phyloP scores from a whole-genome alignment of 2,888 invertebrate species.

The Oscheius sp. region DNA sequence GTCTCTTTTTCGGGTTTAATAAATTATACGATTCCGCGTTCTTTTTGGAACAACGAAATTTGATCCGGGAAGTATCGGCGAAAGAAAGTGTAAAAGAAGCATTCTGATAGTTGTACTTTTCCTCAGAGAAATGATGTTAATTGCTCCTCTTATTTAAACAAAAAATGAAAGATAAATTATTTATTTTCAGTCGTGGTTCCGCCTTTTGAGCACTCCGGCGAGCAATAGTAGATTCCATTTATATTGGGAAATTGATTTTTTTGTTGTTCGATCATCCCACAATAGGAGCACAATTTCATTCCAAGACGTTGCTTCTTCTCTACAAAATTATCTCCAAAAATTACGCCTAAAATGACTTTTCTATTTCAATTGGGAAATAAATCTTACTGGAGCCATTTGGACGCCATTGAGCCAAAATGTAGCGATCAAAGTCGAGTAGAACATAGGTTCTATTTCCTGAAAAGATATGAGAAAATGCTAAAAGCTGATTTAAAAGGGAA shows the following conservation, averaged over 20 bases:
- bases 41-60: neutral
- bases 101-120: too few relatives aligned
- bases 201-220: conserved; percentile 53
- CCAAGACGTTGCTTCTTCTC: conserved; percentile 54
- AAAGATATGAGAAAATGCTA: too few relatives aligned
- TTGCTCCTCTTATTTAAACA: neutral
- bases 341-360: too few relatives aligned
- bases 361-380: too few relatives aligned
- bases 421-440: conserved; percentile 66
- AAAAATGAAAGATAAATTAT: too few relatives aligned
- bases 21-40: neutral
- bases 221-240: conserved; percentile 45
- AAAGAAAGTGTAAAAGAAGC: neutral
- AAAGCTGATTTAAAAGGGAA: neutral
- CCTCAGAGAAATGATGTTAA: too few relatives aligned
- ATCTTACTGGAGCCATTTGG: conserved; percentile 61
- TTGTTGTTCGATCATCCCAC: conserved; percentile 66
- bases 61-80: neutral
- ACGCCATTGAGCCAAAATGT: conserved; percentile 62
- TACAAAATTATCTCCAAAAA: conserved; percentile 63
- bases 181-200: too few relatives aligned
- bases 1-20: neutral
- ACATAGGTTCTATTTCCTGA: conserved; percentile 68
- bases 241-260: conserved; percentile 44
- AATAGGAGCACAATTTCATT: conserved; percentile 56